phyloP scores from a whole-genome alignment of 2,888 invertebrate genomes.

The Morinoia aosen region DNA sequence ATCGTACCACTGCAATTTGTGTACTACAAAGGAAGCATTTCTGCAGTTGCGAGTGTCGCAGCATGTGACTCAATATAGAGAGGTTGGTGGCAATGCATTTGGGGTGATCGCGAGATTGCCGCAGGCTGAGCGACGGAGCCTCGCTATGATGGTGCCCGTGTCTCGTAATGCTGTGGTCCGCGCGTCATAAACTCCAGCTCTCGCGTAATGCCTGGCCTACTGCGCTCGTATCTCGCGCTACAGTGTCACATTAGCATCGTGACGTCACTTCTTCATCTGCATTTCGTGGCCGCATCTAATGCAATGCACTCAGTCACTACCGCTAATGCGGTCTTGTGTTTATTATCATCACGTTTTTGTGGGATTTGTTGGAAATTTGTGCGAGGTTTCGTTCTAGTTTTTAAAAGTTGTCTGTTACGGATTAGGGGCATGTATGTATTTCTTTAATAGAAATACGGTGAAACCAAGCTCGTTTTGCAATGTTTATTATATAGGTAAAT shows the following conservation, averaged over 20 bases:
- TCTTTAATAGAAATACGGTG: too few relatives aligned
- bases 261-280: not conserved
- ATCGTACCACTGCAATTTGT: not conserved
- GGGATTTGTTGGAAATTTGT: too few relatives aligned
- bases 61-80: not conserved
- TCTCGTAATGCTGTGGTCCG: not conserved
- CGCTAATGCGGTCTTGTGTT: too few relatives aligned
- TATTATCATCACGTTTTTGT: too few relatives aligned
- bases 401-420: too few relatives aligned
- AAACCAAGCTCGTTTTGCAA: too few relatives aligned
- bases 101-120: not conserved
- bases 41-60: too few relatives aligned
- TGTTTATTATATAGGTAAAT: too few relatives aligned
- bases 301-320: not conserved
- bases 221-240: not conserved
- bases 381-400: too few relatives aligned
- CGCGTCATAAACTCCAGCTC: not conserved
- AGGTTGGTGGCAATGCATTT: not conserved
- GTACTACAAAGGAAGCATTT: too few relatives aligned
- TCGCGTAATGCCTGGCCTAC: not conserved
- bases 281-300: not conserved
- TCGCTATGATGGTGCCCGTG: not conserved
- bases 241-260: not conserved
- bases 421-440: too few relatives aligned
- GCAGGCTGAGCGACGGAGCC: not conserved